Base-by-base conservation (phyloP, 2,797 vertebrate species). In the Alca torda region DNA sequence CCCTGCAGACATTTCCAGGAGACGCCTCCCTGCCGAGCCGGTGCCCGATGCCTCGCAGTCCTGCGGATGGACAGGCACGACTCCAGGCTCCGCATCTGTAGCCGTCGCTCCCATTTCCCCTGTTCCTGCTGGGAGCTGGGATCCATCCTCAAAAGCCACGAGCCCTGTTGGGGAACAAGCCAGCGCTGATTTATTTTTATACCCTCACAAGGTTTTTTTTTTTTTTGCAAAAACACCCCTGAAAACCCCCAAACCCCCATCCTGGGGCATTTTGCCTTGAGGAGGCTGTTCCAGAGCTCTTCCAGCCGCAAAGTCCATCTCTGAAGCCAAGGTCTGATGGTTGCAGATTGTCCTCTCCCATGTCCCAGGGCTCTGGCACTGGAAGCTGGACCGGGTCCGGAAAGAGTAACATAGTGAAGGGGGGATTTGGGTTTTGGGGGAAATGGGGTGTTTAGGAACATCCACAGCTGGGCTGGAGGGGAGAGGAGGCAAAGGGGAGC, bases 41-140 rank as follows among this genome's bases (percentile, higher is more conserved):
- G 61, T 69, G 77, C 73, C 90, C 0, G 6, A 26, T 86, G 95
- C 76, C 89, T 80, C 0, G 2, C 4, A 5, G 70, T 28, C 20
- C 53, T 1, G 0, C 1, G 20, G 51, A 48, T 0, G 33, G 76
- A 61, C 4, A 1, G 72, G 54, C 37, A 11, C 9, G 1, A 4
- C 59, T 51, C 82, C 90, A 48, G 59, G 43, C 83, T 31, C 53
- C 1, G 1, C 74, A n/a, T 11, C 70, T 15, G 19, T 53, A 10
- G 51, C 26, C 5, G 3, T 57, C 3, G 0, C 79, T 84, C 82
- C 90, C 53, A 5, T 33, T 23, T 28, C 56, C 59, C 28, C 2
- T 0, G 15, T 6, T 75, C 45, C 74, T 82, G 11, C 43, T 28
- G 0, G 17, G 64, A 54, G 46, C 69, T 39, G 65, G 39, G 85